A percentile compares a stretch with the other conserved stretches of the same genome.
Conservation (phyloP, 2,797 vertebrate genomes). For the Neopelma chrysocephalum region DNA sequence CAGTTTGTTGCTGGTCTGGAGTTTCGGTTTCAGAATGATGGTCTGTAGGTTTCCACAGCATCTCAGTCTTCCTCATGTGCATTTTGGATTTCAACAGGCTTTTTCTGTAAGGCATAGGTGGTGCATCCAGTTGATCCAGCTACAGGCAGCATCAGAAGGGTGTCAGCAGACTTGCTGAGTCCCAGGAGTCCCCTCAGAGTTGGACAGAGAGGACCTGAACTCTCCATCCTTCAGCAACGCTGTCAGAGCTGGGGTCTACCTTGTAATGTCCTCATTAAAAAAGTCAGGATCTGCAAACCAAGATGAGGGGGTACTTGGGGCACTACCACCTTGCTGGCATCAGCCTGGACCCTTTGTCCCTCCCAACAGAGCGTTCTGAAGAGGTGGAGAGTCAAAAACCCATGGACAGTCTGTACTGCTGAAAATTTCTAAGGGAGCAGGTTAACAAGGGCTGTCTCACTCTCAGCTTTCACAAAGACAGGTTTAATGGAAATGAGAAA, state of each 20-base stretch:
- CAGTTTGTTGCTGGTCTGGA: background rate
- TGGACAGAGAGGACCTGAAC: background rate
- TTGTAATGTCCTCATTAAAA: background rate
- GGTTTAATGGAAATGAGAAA: background rate
- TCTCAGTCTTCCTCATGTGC: background rate
- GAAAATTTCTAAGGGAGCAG: background rate
- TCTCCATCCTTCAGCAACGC: background rate
- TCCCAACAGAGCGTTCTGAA: background rate
- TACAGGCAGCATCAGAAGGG: background rate
- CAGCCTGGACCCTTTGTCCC: background rate
- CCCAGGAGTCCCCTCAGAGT: background rate
- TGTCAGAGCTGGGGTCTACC: rapidly evolving
- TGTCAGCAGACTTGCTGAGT: background rate
- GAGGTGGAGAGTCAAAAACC: background rate
- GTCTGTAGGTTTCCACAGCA: background rate
- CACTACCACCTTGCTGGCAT: background rate
- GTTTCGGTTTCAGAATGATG: background rate
- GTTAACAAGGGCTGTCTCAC: background rate
- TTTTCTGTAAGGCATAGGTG: background rate
- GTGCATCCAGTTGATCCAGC: background rate
- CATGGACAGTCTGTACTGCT: background rate
- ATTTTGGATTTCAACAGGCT: background rate
- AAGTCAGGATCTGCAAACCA: background rate
- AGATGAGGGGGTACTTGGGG: background rate
- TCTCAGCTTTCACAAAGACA: background rate